A percentile compares a stretch with the other conserved stretches of the same genome.
Conservation (phyloP, 2,797 vertebrate species). For the Emydoidea blandingii region DNA sequence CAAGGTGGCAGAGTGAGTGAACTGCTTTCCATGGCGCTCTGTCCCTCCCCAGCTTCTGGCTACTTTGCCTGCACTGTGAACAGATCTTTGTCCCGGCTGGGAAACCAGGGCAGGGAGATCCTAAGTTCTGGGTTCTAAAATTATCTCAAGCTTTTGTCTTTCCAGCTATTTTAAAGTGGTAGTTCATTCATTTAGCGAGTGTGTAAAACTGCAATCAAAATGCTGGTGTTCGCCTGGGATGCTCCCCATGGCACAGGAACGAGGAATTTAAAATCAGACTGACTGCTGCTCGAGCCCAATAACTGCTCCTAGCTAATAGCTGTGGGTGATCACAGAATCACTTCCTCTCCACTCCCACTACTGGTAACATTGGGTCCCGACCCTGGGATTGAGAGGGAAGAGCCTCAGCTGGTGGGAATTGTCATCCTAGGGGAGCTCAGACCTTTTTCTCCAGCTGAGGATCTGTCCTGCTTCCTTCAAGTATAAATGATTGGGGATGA, state of each 20-base stretch:
- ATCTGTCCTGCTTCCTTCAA: not conserved
- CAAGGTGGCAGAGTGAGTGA: not conserved
- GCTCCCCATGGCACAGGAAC: fast-evolving
- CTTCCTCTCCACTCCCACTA: not conserved
- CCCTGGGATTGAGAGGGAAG: not conserved
- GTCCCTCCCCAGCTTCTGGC: not conserved
- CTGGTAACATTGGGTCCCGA: not conserved
- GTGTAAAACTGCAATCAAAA: not conserved
- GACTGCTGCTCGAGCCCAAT: not conserved
- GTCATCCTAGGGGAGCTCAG: not conserved
- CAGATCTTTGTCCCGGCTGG: not conserved
- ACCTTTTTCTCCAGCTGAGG: not conserved
- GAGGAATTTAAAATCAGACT: not conserved
- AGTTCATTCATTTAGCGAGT: not conserved
- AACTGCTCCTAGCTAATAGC: not conserved
- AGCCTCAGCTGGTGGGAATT: not conserved
- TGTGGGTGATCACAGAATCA: not conserved
- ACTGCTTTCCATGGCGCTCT: not conserved
- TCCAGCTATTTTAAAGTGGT: fast-evolving
- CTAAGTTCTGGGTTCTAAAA: fast-evolving
- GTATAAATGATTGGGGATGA: not conserved
- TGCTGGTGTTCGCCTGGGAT: too few species aligned
- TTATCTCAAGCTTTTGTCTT: not conserved
- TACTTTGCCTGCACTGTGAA: fast-evolving
- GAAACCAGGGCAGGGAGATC: fast-evolving